These are phyloP conservation scores for Anoplius nigerrimus DNA, from an alignment of 2,888 invertebrate genomes.

Conservation along the genomic window DNA sequence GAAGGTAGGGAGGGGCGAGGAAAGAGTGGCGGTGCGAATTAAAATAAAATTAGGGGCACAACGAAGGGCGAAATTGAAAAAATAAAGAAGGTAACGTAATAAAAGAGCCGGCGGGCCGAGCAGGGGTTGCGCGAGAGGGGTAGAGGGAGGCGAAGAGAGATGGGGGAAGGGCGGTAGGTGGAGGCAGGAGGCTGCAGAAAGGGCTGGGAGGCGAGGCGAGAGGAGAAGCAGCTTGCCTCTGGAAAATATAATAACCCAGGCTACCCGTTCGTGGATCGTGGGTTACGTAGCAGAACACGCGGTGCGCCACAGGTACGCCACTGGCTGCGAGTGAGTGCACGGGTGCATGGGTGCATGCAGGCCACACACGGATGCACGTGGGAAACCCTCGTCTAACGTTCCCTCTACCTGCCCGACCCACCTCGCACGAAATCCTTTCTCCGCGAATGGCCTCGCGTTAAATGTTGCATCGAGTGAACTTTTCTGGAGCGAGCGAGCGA, in stretches of 20 bases:
- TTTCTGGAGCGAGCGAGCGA: slow-evolving; percentile 43
- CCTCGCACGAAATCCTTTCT: slow-evolving; percentile 50
- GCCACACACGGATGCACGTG: slow-evolving; percentile 33
- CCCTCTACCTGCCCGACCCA: background rate
- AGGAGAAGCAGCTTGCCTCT: too few relatives aligned
- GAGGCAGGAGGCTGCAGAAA: background rate
- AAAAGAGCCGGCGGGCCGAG: background rate
- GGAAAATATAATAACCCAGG: too few relatives aligned
- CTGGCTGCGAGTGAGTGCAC: background rate
- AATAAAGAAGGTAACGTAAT: background rate
- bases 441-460: slow-evolving; percentile 51
- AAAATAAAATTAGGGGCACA: background rate
- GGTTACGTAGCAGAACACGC: too few relatives aligned
- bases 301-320: too few relatives aligned
- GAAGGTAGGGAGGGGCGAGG: too few relatives aligned
- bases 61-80: slow-evolving; percentile 1
- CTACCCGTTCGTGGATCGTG: too few relatives aligned
- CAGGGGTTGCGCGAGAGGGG: background rate
- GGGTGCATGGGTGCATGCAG: background rate
- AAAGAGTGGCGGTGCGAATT: too few relatives aligned
- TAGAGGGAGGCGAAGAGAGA: slow-evolving; percentile 1
- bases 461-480: slow-evolving; percentile 41
- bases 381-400: slow-evolving; percentile 35
- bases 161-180: too few relatives aligned
- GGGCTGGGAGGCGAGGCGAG: background rate